A percentile compares a stretch with the other conserved stretches of the same genome.
These are phyloP conservation scores for Marronus borbonicus DNA, from an alignment of 2,888 invertebrate species.

Conservation along the genomic window DNA sequence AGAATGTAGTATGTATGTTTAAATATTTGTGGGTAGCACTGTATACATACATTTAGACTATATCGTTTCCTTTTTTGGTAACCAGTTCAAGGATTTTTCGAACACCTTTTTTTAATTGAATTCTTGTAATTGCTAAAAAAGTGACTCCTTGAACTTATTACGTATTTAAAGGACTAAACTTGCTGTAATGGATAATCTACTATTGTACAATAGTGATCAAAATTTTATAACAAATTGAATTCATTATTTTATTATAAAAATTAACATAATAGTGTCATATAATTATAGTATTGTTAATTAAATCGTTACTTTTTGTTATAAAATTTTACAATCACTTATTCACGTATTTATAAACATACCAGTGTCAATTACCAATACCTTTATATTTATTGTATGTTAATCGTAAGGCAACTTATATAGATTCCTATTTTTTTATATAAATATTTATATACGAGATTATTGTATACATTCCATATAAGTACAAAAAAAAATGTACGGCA, in stretches of 20 bases:
- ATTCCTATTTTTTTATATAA: constrained; percentile 52
- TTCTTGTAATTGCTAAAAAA: background rate
- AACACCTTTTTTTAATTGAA: constrained; percentile 1
- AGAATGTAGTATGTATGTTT: constrained; percentile 5
- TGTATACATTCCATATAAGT: constrained; percentile 43
- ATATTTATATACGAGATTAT: constrained; percentile 31
- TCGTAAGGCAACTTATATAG: constrained; percentile 25
- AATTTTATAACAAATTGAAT: constrained; percentile 2
- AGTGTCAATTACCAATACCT: constrained; percentile 46
- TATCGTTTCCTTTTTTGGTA: constrained; percentile 21
- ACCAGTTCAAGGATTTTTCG: constrained; percentile 13
- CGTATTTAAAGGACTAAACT: constrained; percentile 1
- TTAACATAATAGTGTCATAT: background rate
- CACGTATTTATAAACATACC: constrained; percentile 26
- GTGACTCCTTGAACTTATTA: constrained; percentile 33
- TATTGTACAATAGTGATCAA: background rate
- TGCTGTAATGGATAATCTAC: constrained; percentile 1
- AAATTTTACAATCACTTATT: constrained; percentile 8
- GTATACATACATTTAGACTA: constrained; percentile 10
- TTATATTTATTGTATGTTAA: constrained; percentile 9
- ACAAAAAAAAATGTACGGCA: constrained; percentile 45
- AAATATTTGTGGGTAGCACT: constrained; percentile 4
- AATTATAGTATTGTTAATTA: no score
- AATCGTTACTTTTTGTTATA: constrained; percentile 1
- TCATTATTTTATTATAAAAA: background rate